Evolutionary conservation across 2,113 vertebrate genomes (phyloP), one percentile per base, ranked within the genome.

Genomic region (Nycticryphes semicollaris): DNA sequence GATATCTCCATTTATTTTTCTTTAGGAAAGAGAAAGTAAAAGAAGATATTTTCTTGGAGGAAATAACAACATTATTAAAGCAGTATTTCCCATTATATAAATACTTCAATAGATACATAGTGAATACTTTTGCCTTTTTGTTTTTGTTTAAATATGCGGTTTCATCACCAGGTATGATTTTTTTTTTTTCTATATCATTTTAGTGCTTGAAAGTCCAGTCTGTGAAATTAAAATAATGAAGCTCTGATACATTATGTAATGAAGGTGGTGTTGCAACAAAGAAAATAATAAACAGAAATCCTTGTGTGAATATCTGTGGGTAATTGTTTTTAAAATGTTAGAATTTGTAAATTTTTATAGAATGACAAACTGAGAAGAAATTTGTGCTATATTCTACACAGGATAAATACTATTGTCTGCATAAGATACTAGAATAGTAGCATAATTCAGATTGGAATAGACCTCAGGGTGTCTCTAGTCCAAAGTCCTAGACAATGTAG

Each of bases 61-160:
- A 84, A 90, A 57, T 23, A 64, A 35, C 3, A 5, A 13, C 0
- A 0, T 59, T 56, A 18, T 66, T 51, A 66, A 56, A 73, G 2
- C 2, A 27, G 10, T 8, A 4, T 60, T 90, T 90, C 86, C 10
- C 13, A 66, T 57, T 39, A 77, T 14, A 30, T 37, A 68, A 62
- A 59, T 39, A 59, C 30, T 69, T 84, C 11, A 62, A 75, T 24
- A 75, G 25, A 75, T 80, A 54, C 2, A 48, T 7, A 73, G 3
- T 18, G 12, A 85, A 37, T 2, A 59, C 6, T 33, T 75, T 51
- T 59, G 21, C 1, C 1, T 53, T 62, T 69, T 57, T 1, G 1
- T 30, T 74, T 88, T 75, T 72, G 10, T 41, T 81, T 45, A 31
- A 1, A 14, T 33, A 41, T 21, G 4, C 35, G 9, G 2, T 83